phyloP scores from a whole-genome alignment of 2,113 vertebrate genomes.

The Leucopsar rothschildi region DNA sequence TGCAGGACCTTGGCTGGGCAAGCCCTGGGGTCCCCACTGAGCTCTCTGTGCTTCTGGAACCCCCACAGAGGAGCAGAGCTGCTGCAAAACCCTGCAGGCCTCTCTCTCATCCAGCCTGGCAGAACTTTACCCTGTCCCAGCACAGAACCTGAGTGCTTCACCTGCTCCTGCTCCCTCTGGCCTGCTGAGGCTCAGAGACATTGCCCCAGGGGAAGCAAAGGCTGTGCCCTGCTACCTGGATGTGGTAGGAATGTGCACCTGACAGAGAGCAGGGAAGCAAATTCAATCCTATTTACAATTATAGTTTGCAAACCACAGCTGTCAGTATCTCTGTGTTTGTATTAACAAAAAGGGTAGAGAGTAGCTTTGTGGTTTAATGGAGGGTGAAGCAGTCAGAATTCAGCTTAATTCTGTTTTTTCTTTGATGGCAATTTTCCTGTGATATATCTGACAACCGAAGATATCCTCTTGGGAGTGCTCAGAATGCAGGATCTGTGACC shows the following conservation, averaged over 20 bases:
- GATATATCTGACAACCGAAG: too few relatives aligned
- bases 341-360: background rate
- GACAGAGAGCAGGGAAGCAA: background rate
- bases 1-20: background rate
- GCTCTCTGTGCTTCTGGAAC: background rate
- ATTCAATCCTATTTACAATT: background rate
- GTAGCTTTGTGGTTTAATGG: background rate
- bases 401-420: accelerated
- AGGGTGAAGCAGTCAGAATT: background rate
- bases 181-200: background rate
- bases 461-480: background rate
- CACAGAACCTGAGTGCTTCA: background rate
- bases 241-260: background rate
- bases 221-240: background rate
- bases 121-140: background rate
- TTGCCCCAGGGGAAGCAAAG: background rate
- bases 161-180: background rate
- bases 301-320: too few relatives aligned
- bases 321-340: background rate
- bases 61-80: background rate
- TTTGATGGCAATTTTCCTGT: background rate
- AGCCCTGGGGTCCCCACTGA: background rate
- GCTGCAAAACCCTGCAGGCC: background rate
- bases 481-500: background rate
- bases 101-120: background rate